Percentiles rank a stretch among this genome's conserved stretches.
Conservation (phyloP, 2,113 vertebrate genomes). For the Diadophis punctatus region DNA sequence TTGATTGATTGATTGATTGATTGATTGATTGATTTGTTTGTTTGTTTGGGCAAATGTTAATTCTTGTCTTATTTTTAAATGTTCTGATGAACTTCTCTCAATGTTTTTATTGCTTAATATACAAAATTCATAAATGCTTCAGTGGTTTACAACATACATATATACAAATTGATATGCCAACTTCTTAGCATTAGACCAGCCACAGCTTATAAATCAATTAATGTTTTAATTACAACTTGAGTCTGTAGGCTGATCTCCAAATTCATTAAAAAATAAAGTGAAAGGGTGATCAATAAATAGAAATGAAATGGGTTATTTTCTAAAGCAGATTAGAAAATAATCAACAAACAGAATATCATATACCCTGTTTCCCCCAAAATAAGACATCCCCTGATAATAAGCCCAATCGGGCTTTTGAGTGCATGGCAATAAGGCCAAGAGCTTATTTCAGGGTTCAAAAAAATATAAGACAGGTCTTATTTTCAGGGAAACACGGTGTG, state of each 20-base stretch:
- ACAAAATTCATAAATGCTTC: background rate
- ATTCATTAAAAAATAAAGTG: background rate
- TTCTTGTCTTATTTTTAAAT: background rate
- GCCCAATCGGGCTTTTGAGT: no score
- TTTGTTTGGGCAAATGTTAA: background rate
- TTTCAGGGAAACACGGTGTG: no score
- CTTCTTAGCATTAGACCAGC: background rate
- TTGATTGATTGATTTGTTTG: no score
- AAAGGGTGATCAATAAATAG: constrained; percentile 16
- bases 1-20: no score
- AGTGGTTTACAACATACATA: background rate
- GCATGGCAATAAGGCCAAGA: no score
- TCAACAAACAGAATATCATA: constrained; percentile 9
- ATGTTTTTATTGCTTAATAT: background rate
- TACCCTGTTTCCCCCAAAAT: no score
- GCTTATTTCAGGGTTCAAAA: no score
- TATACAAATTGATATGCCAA: background rate
- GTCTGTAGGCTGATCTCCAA: constrained; percentile 18
- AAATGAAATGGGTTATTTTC: background rate
- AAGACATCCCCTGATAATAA: no score
- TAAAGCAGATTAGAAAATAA: constrained; percentile 28
- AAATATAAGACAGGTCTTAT: no score
- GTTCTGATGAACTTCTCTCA: background rate
- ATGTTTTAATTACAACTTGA: constrained; percentile 1
- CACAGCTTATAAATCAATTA: constrained; percentile 1